Base-by-base conservation (phyloP, 2,888 invertebrate genomes). In the Napeogenes sylphis region DNA sequence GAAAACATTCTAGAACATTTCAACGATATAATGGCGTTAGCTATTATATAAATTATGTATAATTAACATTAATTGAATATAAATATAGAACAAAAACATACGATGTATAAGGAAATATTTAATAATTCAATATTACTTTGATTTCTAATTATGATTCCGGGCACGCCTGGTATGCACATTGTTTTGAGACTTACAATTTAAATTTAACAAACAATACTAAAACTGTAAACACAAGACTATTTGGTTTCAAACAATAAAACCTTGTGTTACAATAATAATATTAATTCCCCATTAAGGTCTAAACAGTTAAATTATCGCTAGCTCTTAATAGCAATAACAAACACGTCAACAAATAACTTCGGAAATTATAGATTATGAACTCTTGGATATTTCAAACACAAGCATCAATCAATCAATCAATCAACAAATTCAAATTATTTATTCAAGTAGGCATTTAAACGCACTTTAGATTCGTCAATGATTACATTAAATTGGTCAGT, bases 281-380 rank as follows among this genome's bases (percentile, higher is more conserved):
- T 88, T 87, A 84, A 85, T 84, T 81, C 79, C 72, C 82, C 84
- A 83, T 89, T 88, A 89, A 70, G 68, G 58, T 65, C 67, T 63
- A 68, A 59, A 68, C 59, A 68, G 67, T 71, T 70, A 21, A 21
- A 69, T 82, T 83, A 83, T 82, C 82, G 68, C 61, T 71, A 78
- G 85, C 72, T 82, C 85, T 63, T 82, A 85, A 86, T 85, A 78
- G 76, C 70, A 71, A 76, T 79, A 76, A 73, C 71, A 74, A 81
- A 76, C 81, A 78, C 84, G 84, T 87, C 82, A 70, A 81, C 74
- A 72, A 75, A 77, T 21, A 21, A 21, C 21, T 78, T 77, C 76
- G 77, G 67, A 69, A 75, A 75, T 68, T 70, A 74, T 72, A 58
- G 67, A 68, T 68, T 65, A 65, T 21, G 21, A 21, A 21, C 21